Evolutionary conservation across 2,113 vertebrate genomes (phyloP).

Genomic region (Tor tambroides): DNA sequence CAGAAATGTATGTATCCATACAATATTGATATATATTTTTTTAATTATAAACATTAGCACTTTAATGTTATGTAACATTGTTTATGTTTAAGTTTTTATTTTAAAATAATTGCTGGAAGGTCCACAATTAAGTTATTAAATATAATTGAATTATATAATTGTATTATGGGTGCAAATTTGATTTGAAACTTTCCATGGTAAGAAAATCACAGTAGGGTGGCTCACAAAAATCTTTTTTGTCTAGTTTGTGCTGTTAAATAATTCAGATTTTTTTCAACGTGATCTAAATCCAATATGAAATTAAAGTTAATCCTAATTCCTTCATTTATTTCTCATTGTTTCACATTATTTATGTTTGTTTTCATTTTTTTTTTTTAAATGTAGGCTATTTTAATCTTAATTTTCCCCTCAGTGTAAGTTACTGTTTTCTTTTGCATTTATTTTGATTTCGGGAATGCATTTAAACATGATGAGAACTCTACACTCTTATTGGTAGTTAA

Average conservation of each 20-base stretch:
- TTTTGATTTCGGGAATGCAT: neutral
- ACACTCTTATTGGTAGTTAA: neutral
- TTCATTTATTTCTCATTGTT: no score
- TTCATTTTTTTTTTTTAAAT: neutral
- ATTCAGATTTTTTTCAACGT: no score
- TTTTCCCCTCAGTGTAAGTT: neutral
- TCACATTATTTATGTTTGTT: neutral
- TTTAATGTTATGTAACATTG: neutral
- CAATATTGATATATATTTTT: no score
- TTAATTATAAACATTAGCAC: neutral
- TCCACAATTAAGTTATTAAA: neutral
- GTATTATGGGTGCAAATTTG: neutral
- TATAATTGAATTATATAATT: neutral
- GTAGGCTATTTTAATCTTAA: neutral
- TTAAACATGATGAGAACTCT: neutral
- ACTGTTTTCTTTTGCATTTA: neutral
- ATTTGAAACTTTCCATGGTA: neutral
- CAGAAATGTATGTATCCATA: no score
- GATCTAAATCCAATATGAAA: neutral
- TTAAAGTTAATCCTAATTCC: no score
- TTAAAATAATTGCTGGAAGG: neutral
- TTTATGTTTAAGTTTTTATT: no score
- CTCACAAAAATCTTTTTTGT: neutral
- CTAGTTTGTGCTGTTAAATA: neutral
- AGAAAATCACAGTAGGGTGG: neutral